Evolutionary conservation across 2,888 invertebrate species (phyloP), one percentile per base, ranked within the genome.

Genomic region (Leptura quadrifasciata): DNA sequence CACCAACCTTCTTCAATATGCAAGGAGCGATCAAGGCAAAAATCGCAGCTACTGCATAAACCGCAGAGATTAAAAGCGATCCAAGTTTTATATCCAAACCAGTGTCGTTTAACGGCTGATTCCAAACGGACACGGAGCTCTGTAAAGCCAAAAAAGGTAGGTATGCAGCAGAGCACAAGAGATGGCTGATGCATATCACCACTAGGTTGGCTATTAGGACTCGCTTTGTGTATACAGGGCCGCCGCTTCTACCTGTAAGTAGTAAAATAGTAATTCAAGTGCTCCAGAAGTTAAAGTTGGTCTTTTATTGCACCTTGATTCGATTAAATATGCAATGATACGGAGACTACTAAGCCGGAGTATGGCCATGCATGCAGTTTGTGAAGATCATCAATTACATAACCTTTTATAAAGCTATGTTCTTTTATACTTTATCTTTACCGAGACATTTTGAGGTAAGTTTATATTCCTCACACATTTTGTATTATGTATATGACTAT

Each of bases 81-180:
- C 94, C 94, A 20, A 85, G 78, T 75, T 81, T 82, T 47, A 85
- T 81, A 72, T 83, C 81, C 17, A 78, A 71, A 10, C 79, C 76
- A 8, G 77, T 24, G 39, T 79, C 78, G 27, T 68, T 78, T 0
- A 75, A 85, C 74, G 85, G 90, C 86, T 80, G 89, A 77, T 82
- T 90, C 92, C 88, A 92, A 55, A 87, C 88, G 64, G 89, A 91
- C 80, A 88, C 90, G 47, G 88, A 91, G 21, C 91, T 91, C 83
- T 92, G 92, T 17, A 92, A 88, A 0, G 92, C 91, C 74, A 92
- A 86, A 76, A 92, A 91, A 12, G 94, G 94, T 24, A 94, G 88
- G 17, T 93, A 91, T 0, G 94, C 93, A 4, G 94, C 92, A 0
- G 94, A 93, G 76, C 92, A 91, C 12, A 93, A 90, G 0, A 93